These are phyloP conservation scores for Neodon shergylaensis DNA, from an alignment of 2,113 vertebrate species.

Conservation along the genomic window DNA sequence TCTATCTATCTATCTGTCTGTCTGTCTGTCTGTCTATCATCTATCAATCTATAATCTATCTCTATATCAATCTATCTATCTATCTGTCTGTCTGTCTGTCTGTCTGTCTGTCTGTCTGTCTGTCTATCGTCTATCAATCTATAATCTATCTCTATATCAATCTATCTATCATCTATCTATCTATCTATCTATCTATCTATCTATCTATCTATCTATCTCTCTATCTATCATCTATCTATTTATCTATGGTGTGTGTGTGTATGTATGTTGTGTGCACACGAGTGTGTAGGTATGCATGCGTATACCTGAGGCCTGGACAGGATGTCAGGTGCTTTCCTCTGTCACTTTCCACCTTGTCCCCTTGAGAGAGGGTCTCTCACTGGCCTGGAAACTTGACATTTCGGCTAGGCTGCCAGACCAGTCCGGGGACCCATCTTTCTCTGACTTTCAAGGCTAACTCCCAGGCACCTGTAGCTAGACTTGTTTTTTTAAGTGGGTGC, in stretches of 20 bases:
- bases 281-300: neutral
- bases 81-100: no score
- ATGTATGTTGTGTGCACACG: neutral
- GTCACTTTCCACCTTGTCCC: no score
- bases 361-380: neutral
- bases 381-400: neutral
- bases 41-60: neutral
- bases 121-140: no score
- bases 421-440: neutral
- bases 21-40: neutral
- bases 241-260: neutral
- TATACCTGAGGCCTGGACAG: neutral
- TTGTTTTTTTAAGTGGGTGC: neutral
- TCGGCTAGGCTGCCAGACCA: neutral
- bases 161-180: no score
- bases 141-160: no score
- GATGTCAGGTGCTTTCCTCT: neutral
- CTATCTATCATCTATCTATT: neutral
- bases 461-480: neutral
- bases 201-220: no score
- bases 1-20: neutral
- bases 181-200: no score
- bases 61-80: neutral
- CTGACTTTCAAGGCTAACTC: neutral
- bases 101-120: fast-evolving